Evolutionary conservation across 2,113 vertebrate species (phyloP), one percentile per base, ranked within the genome.

Genomic region (Hydrochoerus hydrochaeris): DNA sequence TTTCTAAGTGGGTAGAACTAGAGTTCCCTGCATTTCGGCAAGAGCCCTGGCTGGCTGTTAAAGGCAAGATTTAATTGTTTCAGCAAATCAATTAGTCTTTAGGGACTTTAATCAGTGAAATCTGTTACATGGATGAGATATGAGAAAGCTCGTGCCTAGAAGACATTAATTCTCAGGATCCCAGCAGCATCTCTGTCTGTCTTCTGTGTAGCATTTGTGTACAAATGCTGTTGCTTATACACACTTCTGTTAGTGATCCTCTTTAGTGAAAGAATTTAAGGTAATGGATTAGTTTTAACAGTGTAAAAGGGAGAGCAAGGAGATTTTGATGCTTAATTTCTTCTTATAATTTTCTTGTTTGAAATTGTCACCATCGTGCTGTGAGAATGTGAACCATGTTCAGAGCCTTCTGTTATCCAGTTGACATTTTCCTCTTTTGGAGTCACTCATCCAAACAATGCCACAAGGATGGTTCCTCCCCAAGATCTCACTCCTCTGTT

Each of bases 61-160:
- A 94, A 95, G 86, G 95, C 83, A 96, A 4, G 52, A 16, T 54
- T 97, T 95, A 93, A 94, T 90, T 92, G 16, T 97, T 96, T 97
- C 52, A 97, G 96, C 97, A 96, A 97, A 96, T 96, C 71, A 86
- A 14, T 95, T 85, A 95, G 95, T 94, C 95, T 97, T 98, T 4
- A 83, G 92, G 96, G 94, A 83, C 86, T 69, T 90, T 94, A 91
- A 89, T 92, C 90, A 83, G 87, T 91, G 93, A 93, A 85, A 94
- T 95, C 83, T 94, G 96, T 91, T 91, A 63, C 32, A 8, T 90
- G 89, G 96, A 22, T 77, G 96, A 97, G 81, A 54, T 65, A 94
- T 85, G 49, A 92, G 82, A 97, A 97, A 92, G 87, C 92, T 60
- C 44, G n/a, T 22, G 95, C 54, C 88, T 88, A 0, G 32, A 17